These are phyloP conservation scores for Zelleria hepariella DNA, from an alignment of 2,888 invertebrate genomes.

Conservation along the genomic window DNA sequence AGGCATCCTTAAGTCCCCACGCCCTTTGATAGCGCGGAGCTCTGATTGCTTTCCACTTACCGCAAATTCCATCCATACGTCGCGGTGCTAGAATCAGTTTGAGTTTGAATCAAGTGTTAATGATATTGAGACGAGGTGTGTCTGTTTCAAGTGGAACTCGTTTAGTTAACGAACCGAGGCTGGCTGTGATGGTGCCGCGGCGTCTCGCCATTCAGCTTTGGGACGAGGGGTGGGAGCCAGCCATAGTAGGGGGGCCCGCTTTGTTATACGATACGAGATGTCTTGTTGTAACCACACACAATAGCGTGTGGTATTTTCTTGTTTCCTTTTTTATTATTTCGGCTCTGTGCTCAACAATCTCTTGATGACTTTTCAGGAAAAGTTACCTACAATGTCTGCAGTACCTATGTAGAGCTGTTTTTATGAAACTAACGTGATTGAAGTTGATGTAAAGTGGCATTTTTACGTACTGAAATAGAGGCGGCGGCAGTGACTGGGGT, in stretches of 20 bases:
- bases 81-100: constrained; percentile 6
- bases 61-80: neutral
- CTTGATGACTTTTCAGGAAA: neutral
- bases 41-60: neutral
- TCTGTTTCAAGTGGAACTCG: constrained; percentile 21
- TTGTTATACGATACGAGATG: neutral
- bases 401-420: neutral
- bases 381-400: neutral
- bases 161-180: constrained; percentile 20
- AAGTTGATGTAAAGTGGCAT: no score
- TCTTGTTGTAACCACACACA: constrained; percentile 3
- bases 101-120: constrained; percentile 1
- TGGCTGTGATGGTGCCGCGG: constrained; percentile 36
- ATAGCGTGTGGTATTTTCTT: neutral
- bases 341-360: neutral
- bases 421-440: no score
- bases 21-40: neutral
- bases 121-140: constrained; percentile 16
- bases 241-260: neutral
- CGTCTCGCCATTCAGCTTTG: constrained; percentile 45
- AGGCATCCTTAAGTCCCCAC: neutral
- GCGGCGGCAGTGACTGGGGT: no score
- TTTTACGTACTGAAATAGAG: no score
- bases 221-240: neutral
- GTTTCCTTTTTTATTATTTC: neutral